Evolutionary conservation across 2,113 vertebrate genomes (phyloP), one percentile per base, ranked within the genome.

Genomic region (Etheostoma cragini): DNA sequence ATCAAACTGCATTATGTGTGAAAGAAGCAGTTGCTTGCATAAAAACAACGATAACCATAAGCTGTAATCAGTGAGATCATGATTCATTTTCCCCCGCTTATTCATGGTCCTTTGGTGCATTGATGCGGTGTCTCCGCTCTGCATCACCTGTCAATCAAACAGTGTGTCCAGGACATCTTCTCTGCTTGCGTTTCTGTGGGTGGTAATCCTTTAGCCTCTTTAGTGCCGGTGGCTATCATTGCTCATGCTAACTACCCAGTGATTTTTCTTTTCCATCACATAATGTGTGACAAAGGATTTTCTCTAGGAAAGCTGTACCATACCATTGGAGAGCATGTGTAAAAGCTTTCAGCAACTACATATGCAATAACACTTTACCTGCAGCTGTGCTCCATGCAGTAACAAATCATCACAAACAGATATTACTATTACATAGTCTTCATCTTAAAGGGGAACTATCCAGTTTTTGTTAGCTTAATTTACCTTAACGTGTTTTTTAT

Each of bases 81-180:
- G 71, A 57, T 69, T 72, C 50, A 57, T 65, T 45, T 76, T 68
- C 45, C 15, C 21, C 15, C 6, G 10, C 50, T 76, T 56, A 70
- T 60, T 81, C 62, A 35, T n/a, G 10, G 19, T 2, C 58, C 47
- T 35, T 33, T 42, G 26, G 69, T 70, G 74, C 71, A 75, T 17
- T 49, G 54, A 56, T 66, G 66, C 30, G 30, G 10, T 6, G 3
- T 70, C 64, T 52, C 45, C 1, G 62, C 14, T 1, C 67, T 49
- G 8, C 58, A 5, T 79, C 61, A 50, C 38, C 74, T 61, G 78
- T 85, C 87, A 80, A 53, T 90, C 81, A 90, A 84, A 67, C 77
- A 45, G 30, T 24, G 30, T 14, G 66, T 22, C 65, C 54, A 5
- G 65, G 72, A 63, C 56, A 16, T 77, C 26, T 21, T 85, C 0